Evolutionary conservation across 2,888 invertebrate genomes (phyloP), one percentile per base, ranked within the genome.

Genomic region (Ecliptopera silaceata): DNA sequence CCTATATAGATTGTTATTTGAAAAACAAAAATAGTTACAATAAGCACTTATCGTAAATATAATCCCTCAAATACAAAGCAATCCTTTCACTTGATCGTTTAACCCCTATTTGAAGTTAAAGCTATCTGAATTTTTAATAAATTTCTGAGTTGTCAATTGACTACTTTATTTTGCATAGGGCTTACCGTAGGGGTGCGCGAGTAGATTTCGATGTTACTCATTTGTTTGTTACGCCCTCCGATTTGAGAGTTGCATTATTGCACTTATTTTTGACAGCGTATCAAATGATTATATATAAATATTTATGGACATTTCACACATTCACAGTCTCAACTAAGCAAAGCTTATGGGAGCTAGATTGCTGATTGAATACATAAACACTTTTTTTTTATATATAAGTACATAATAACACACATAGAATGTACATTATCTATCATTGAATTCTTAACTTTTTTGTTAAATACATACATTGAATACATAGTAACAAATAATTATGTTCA

Each of bases 121-220:
- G 85, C 85, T 77, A 72, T 68, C 78, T 91, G 88, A 88, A 91
- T 91, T 86, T 89, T 90, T 91, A 89, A 91, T 89, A 90, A 86
- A 88, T 89, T 88, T 89, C 87, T 86, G 86, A 87, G 87, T 90
- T 86, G 91, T 88, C 91, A 91, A 88, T 88, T 79, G 88, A 78
- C 87, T 88, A 85, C 88, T 91, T 90, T 91, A 91, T 91, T 91
- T 91, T 91, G 91, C 90, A 90, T 91, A 89, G 87, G 82, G 88
- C 80, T 88, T 82, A 88, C 73, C 71, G 74, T 66, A 72, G 86
- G 87, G 86, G 85, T 79, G 83, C 82, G 82, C 81, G 83, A 92
- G 92, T 91, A 91, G 84, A 82, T 91, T 92, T 90, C 88, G 76
- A 63, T 92, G 91, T 92, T 85, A 80, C 84, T 86, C 89, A 89